Base-by-base conservation (phyloP, 2,797 vertebrate genomes). In the Oophaga sylvatica region DNA sequence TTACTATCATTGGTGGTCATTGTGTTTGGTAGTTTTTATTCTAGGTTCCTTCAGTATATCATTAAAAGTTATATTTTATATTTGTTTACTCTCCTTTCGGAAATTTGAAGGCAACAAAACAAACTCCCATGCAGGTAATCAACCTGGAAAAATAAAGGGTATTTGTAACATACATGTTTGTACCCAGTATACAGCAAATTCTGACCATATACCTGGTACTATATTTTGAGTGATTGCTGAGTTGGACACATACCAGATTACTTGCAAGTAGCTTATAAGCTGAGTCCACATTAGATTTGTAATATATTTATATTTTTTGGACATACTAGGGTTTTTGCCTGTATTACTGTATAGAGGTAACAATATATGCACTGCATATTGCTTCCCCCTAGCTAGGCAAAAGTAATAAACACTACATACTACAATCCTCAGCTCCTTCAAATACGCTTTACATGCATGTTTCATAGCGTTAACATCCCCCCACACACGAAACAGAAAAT, bases 401-500 rank as follows among this genome's bases (percentile, higher is more conserved):
- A 0, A 0, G 5, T 80, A 82, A 20, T 83, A 73, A 56, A 88
- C 91, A 80, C 89, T 90, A 89, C 15, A 45, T 90, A 91, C 71
- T 90, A 70, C 85, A 63, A 67, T 90, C 86, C 65, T 86, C 63
- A 53, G 63, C 76, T 56, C 57, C 84, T 26, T 79, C 67, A 83
- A 83, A 86, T 83, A 91, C n/a, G 48, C 53, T 80, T 90, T 71
- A 84, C 57, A 85, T 89, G 93, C 77, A 91, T 92, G 84, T 86
- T 89, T 89, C 73, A 78, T 90, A 86, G 92, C 89, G 90, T 90
- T 87, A 90, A 91, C 83, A 70, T 82, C 80, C 84, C 75, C 65
- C 35, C 35, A 26, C 84, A 79, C 80, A 86, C 63, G 56, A 78
- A 71, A 79, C 73, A 78, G 62, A 82, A 76, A 89, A 89, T 89